Evolutionary conservation across 1,140 invertebrate genomes (phyloP).

Genomic region (Trichonephila clavipes): DNA sequence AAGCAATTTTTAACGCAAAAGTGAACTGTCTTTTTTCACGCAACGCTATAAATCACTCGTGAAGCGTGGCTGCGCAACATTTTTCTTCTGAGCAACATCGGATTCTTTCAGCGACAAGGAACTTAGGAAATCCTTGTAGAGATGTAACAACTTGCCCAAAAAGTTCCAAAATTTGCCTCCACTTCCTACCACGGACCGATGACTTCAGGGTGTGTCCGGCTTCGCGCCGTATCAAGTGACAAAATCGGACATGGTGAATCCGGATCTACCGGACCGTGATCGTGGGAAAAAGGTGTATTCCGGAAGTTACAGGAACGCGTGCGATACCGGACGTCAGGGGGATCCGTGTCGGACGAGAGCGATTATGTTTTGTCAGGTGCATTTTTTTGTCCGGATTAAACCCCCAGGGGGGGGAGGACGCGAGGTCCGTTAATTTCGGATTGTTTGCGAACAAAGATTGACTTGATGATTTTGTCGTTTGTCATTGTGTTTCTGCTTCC

Average conservation of each 20-base stretch:
- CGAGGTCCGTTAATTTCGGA: background rate
- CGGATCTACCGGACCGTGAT: background rate
- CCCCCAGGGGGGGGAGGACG: background rate
- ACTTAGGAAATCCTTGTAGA: background rate
- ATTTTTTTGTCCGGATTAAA: background rate
- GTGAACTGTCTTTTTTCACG: too few relatives aligned
- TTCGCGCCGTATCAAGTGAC: background rate
- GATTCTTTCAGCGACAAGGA: background rate
- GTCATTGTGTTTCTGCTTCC: background rate
- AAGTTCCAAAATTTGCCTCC: background rate
- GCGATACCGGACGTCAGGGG: background rate
- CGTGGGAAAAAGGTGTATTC: constrained; percentile 14
- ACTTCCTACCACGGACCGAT: background rate
- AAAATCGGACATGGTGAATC: constrained; percentile 31
- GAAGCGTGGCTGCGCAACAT: too few relatives aligned
- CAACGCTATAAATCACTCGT: too few relatives aligned
- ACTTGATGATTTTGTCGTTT: background rate
- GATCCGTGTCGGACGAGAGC: background rate
- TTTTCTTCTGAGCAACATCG: too few relatives aligned
- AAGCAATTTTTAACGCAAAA: too few relatives aligned
- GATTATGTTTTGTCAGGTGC: constrained; percentile 13
- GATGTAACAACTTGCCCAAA: background rate
- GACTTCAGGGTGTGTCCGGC: background rate
- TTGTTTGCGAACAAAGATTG: background rate
- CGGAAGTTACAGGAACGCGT: background rate